Base-by-base conservation (phyloP, 2,113 vertebrate species). In the Varanus komodoensis region DNA sequence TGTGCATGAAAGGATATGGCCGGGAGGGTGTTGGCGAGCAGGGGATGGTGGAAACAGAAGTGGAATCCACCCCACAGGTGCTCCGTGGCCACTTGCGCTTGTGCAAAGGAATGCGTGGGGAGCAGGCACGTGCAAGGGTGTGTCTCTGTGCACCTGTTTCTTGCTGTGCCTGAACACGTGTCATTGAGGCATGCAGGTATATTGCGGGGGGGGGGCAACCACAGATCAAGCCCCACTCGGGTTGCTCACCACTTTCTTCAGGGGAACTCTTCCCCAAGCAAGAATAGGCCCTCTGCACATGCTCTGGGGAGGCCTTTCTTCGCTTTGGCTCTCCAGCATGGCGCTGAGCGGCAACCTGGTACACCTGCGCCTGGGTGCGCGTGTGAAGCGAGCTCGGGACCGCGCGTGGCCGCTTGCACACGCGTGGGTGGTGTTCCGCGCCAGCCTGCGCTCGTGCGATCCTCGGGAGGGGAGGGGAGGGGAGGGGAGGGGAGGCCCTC, bases 251-350 rank as follows among this genome's bases (percentile, higher is more conserved):
- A 4, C 61, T 64, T 64, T 19, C 17, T 19, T 9, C 61, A 11
- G 12, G 14, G 11, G 1, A 12, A 15, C 11, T 61, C 54, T 61
- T 61, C 57, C 57, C 57, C 21, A 64, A 19, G 61, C 17, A 64
- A 19, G 61, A 64, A 64, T 19, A 64, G 61, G 79, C 78, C 14
- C 79, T 89, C 68, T 88, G 87, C 78, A 88, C 79, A 57, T 14
- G 87, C 78, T 81, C 64, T 12, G 44, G 6, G 32, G 11, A 57
- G 32, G 17, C 32, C 29, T 34, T 19, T 34, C 57, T 23, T 8
- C 6, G 8, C 25, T 1, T 48, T 23, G 32, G 3, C n/a, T 64
- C 52, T 21, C 4, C 4, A 2, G 25, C 8, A n/a, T 19, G 48
- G 64, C 64, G 38, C 44, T 23, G 77, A 25, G 77, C 57, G 57